Conservation (phyloP, 2,113 vertebrate genomes). For the Carassius gibelio region DNA sequence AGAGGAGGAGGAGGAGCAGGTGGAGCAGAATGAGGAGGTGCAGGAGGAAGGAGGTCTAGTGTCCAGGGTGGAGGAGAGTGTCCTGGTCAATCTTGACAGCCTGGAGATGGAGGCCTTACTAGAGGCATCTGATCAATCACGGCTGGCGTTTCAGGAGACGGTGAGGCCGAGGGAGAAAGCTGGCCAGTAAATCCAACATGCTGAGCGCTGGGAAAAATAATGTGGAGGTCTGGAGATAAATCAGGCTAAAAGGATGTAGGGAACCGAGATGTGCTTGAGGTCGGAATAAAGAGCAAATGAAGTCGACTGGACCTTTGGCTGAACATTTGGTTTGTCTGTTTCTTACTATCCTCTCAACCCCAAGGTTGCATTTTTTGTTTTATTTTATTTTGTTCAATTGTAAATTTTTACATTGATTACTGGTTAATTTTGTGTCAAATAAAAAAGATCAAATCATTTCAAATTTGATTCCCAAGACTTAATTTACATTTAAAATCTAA, state of each 20-base stretch:
- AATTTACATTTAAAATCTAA: background rate
- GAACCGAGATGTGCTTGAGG: background rate
- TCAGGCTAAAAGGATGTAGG: constrained; percentile 17
- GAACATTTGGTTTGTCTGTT: constrained; percentile 10
- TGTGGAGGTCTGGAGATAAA: constrained; percentile 6
- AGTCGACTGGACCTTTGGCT: constrained; percentile 17
- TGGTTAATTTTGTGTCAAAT: background rate
- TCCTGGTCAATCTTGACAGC: constrained; percentile 86
- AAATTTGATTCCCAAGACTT: background rate
- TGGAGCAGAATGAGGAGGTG: constrained; percentile 53
- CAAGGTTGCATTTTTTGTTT: constrained; percentile 1
- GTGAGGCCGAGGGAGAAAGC: constrained; percentile 79
- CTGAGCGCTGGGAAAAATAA: background rate
- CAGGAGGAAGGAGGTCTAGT: constrained; percentile 79
- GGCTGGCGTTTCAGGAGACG: constrained; percentile 84
- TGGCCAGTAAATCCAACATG: constrained; percentile 64
- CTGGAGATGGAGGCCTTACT: constrained; percentile 84
- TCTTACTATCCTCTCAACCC: background rate
- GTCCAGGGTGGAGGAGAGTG: constrained; percentile 77
- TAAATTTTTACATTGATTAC: constrained; percentile 1
- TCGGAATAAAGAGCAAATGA: background rate
- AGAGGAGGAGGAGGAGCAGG: constrained; percentile 70
- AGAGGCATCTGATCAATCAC: constrained; percentile 87
- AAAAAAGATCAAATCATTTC: background rate
- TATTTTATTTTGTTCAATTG: background rate